A percentile compares a stretch with the other conserved stretches of the same genome.
Evolutionary conservation across 2,888 invertebrate genomes (phyloP).

Genomic region (Acronicta alni): DNA sequence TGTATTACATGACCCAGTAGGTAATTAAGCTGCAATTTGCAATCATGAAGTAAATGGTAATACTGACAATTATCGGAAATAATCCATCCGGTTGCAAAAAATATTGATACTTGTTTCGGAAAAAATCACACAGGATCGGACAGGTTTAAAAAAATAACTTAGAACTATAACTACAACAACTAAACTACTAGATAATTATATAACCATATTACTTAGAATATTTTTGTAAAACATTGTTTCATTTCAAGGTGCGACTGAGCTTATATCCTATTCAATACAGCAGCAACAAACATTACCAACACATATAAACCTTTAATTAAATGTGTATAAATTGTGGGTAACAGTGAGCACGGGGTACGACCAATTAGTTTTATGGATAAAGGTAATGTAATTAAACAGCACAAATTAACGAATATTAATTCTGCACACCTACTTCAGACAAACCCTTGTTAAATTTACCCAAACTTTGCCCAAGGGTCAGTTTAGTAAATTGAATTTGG

Average conservation of each 20-base stretch:
- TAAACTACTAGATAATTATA: no score
- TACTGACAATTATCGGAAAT: no score
- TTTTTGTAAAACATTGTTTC: no score
- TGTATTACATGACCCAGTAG: no score
- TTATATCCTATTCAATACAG: not conserved
- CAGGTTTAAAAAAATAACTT: no score
- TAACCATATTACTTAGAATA: no score
- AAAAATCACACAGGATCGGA: no score
- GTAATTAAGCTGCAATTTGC: no score
- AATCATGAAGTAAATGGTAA: no score
- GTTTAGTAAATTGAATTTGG: conserved; percentile 59
- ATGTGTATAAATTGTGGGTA: conserved; percentile 2
- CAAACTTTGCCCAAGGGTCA: conserved; percentile 53
- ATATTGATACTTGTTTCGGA: no score
- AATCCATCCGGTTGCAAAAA: no score
- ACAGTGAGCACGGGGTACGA: not conserved
- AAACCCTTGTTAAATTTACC: conserved; percentile 60
- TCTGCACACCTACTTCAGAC: conserved; percentile 44
- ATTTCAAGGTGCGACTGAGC: not conserved
- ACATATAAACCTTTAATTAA: conserved; percentile 1
- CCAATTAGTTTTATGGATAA: conserved; percentile 8
- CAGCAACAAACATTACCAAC: conserved; percentile 1
- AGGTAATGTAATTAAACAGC: conserved; percentile 34
- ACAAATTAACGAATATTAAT: conserved; percentile 54
- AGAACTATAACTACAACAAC: no score